These are phyloP conservation scores for Palythoa heliodiscus DNA, from an alignment of 92 coral and sea anemone species.

Conservation along the genomic window DNA sequence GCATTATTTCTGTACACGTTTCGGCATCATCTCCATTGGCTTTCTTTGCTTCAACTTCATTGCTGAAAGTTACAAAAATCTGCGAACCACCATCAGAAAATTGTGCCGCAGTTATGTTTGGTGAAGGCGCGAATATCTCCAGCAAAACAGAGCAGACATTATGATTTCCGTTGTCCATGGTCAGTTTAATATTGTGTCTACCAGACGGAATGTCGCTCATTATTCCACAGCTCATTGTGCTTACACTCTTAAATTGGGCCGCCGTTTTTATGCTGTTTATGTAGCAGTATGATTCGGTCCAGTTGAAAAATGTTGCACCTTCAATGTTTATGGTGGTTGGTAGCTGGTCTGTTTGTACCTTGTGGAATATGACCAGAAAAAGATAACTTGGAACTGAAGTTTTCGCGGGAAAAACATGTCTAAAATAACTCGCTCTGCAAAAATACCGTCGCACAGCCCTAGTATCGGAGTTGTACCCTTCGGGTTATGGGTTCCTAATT, in stretches of 20 bases:
- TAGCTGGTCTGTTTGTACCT: conserved; percentile 33
- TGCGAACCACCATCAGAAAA: conserved; percentile 47
- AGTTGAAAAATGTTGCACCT: conserved; percentile 26
- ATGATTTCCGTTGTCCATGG: conserved; percentile 23
- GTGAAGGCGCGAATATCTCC: conserved; percentile 38
- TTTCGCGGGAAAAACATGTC: not conserved
- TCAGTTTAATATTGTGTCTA: not conserved
- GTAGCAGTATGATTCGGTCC: conserved; percentile 23
- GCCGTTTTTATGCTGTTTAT: not conserved
- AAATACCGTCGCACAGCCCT: too few species aligned
- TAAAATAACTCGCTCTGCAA: not conserved
- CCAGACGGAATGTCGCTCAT: not conserved
- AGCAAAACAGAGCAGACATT: not conserved
- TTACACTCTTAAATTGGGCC: not conserved
- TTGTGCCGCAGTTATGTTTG: conserved; percentile 31
- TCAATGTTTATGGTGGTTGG: not conserved
- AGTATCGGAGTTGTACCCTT: too few species aligned
- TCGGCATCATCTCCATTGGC: not conserved
- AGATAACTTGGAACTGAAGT: not conserved
- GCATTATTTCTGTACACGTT: conserved; percentile 46
- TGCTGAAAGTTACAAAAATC: conserved; percentile 38
- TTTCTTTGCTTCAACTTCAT: conserved; percentile 27
- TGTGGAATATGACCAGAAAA: not conserved
- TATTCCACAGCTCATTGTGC: not conserved
- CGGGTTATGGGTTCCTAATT: too few species aligned